Evolutionary conservation across 30 jellyfish, hydroid and myxozoan species (phyloP).

Genomic region (Chrysaora quinquecirrha): DNA sequence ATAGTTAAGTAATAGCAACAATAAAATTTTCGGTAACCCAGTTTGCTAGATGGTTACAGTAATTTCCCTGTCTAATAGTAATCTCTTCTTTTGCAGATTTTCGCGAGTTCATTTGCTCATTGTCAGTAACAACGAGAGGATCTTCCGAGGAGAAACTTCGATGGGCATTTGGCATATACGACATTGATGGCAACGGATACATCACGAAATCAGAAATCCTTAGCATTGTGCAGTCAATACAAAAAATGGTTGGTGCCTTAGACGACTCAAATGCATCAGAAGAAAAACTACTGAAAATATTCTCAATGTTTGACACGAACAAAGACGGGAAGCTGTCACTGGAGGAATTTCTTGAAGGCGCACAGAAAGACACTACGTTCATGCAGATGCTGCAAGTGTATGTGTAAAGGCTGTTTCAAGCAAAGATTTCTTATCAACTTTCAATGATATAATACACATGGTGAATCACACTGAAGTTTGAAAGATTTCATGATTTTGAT

Average conservation of each 20-base stretch:
- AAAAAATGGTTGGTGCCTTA: constrained; percentile 86
- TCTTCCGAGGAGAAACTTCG: constrained; percentile 78
- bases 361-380: constrained; percentile 77
- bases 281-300: constrained; percentile 64
- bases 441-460: no score
- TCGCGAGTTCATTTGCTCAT: constrained; percentile 90
- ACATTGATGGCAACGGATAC: constrained; percentile 93
- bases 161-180: constrained; percentile 90
- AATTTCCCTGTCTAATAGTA: no score
- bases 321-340: constrained; percentile 81
- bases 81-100: constrained; percentile 72
- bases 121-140: constrained; percentile 95
- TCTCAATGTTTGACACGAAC: constrained; percentile 72
- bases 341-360: constrained; percentile 90
- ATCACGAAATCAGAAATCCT: constrained; percentile 74
- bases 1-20: no score
- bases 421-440: no score
- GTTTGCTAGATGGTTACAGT: no score
- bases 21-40: no score
- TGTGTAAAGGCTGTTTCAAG: no score
- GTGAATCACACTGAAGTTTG: no score
- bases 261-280: constrained; percentile 74
- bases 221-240: constrained; percentile 79
- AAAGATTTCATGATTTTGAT: no score
- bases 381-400: constrained; percentile 82